Conservation (phyloP, 2,113 vertebrate genomes). For the Agapornis roseicollis region DNA sequence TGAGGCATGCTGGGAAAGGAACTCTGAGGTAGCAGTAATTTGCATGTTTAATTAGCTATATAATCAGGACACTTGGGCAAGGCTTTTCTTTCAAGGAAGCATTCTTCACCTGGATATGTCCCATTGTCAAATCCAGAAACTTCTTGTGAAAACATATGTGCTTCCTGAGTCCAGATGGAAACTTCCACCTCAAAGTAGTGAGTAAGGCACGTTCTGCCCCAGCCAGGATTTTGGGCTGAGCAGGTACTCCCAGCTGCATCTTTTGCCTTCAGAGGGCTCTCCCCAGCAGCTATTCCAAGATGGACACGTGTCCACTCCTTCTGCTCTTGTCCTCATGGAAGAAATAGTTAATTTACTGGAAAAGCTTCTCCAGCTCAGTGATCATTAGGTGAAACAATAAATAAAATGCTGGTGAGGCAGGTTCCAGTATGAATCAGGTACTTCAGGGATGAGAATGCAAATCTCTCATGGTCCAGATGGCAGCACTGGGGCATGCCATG, state of each 20-base stretch:
- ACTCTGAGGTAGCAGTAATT: constrained; percentile 39
- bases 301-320: background rate
- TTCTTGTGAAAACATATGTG: background rate
- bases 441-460: background rate
- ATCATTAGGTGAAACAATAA: background rate
- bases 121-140: background rate
- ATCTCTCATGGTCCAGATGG: background rate
- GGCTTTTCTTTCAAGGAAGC: background rate
- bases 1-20: background rate
- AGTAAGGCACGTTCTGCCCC: fast-evolving
- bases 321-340: background rate
- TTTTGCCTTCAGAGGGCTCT: background rate
- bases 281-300: background rate
- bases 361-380: background rate
- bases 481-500: background rate
- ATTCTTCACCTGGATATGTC: constrained; percentile 5
- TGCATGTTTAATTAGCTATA: constrained; percentile 54
- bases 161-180: background rate
- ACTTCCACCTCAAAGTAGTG: background rate
- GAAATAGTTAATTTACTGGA: background rate
- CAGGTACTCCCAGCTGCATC: background rate
- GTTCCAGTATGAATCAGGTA: background rate
- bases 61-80: constrained; percentile 38
- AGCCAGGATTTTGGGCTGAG: background rate
- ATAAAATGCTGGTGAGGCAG: fast-evolving